Evolutionary conservation across 2,113 vertebrate genomes (phyloP), one percentile per base, ranked within the genome.

Genomic region (Etia nguti): DNA sequence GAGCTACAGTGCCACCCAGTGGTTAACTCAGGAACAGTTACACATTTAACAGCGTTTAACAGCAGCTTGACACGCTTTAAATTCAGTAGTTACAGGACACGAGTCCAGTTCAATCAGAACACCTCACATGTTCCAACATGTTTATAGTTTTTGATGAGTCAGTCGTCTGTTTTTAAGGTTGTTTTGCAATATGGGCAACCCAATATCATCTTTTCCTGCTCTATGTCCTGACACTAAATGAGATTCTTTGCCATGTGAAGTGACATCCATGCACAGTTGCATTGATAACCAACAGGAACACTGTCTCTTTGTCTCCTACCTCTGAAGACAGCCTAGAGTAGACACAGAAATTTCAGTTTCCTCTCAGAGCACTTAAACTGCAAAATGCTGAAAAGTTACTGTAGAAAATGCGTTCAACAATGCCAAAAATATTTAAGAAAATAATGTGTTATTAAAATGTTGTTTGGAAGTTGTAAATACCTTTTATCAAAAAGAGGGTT

Each of bases 1-100:
- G 26, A 60, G 29, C 89, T 56, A 68, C 68, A 89, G 48, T 57
- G 82, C 84, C 93, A 20, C 83, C 48, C 1, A 0, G 92, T 93
- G 95, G 94, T 46, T 10, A 77, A 50, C 26, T 12, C 0, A 50
- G 73, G 46, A 50, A 77, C 16, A 20, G 46, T 8, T 50, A 18
- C 8, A 20, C 24, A 11, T 75, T 77, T 77, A 31, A 50, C 10
- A 50, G 0, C 10, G 4, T 62, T 31, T 18, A 75, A 48, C 15
- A 46, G 24, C 0, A 75, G 15, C 68, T 75, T 29, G 41, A 1
- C 68, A 48, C 0, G 3, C 68, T 29, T 48, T 75, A 9, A 75
- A 29, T 46, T 26, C 38, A 24, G 1, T 1, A 73, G 2, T 43
- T 73, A 73, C 13, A 2, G 43, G 43, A 15, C 5, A 15, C 6